A percentile compares a stretch with the other conserved stretches of the same genome.
Evolutionary conservation across 2,797 vertebrate genomes (phyloP).

Genomic region (Podargus strigoides): DNA sequence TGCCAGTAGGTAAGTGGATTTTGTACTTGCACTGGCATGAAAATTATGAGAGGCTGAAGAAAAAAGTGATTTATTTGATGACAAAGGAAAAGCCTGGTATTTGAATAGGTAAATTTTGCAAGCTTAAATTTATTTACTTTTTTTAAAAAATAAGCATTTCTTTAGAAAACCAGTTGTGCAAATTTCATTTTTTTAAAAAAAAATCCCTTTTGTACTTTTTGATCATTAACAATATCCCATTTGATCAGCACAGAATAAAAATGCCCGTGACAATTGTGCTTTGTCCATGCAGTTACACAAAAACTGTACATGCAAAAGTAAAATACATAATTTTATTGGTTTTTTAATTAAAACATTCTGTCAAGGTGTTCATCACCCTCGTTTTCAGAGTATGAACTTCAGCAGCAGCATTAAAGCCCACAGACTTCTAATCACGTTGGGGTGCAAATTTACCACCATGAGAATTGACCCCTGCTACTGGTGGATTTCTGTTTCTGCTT

Average conservation of each 20-base stretch:
- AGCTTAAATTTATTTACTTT: neutral
- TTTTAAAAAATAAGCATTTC: neutral
- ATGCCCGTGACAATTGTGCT: neutral
- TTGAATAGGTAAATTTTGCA: neutral
- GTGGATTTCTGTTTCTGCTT: neutral
- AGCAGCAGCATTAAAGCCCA: neutral
- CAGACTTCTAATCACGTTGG: neutral
- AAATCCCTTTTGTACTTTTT: neutral
- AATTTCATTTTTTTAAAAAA: neutral
- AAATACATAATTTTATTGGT: neutral
- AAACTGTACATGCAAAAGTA: neutral
- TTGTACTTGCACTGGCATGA: conserved; percentile 18
- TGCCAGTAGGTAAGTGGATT: conserved; percentile 18
- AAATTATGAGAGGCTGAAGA: neutral
- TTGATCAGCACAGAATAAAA: neutral
- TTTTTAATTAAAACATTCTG: neutral
- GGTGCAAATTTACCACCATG: neutral
- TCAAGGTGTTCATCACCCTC: neutral
- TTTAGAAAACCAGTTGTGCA: neutral
- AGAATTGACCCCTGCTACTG: neutral
- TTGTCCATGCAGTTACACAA: neutral
- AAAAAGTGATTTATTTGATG: neutral
- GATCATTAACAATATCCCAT: neutral
- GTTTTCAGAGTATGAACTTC: neutral
- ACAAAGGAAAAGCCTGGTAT: neutral